Base-by-base conservation (phyloP, 2,888 invertebrate genomes). In the Diarsia dahlii region DNA sequence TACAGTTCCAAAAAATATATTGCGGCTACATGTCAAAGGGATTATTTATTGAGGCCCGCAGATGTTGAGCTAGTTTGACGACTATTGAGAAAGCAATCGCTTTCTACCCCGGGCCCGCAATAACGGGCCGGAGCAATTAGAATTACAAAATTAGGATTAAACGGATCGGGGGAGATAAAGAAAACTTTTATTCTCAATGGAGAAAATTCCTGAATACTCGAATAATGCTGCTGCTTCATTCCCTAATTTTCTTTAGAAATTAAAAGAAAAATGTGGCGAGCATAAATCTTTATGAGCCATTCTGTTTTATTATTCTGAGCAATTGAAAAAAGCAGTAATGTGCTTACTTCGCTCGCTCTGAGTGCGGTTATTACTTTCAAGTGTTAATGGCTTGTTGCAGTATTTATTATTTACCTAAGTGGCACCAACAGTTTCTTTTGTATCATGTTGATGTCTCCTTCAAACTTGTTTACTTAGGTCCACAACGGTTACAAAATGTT, bases 61-160 rank as follows among this genome's bases (percentile, higher is more conserved):
- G 85, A 77, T 82, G 80, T 74, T 69, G 65, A 77, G 70, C 65
- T 79, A 76, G 71, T 80, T 84, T 83, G 88, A 74, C 65, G 81
- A 78, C 65, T 79, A 82, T 86, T 80, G 80, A n/a, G n/a, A n/a
- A n/a, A n/a, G n/a, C n/a, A n/a, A 87, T 86, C 84, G 78, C 73
- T 54, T 50, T 62, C 67, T 52, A 54, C 54, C 64, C 67, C 56
- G 34, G 15, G 46, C 34, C 56, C 50, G 77, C 76, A 78, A 78
- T 81, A 86, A 81, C 76, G 82, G 81, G 81, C n/a, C 64, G 50
- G 64, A 63, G 66, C 85, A 88, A 87, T 87, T 87, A 87, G 82
- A 84, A 77, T 85, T 75, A 87, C 85, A 77, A 79, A 83, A 85
- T 80, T 72, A 72, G 73, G 78, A 87, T 73, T 81, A 80, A 83